A percentile compares a stretch with the other conserved stretches of the same genome.
Evolutionary conservation across 1,140 invertebrate species (phyloP).

Genomic region (Drosophila repleta): DNA sequence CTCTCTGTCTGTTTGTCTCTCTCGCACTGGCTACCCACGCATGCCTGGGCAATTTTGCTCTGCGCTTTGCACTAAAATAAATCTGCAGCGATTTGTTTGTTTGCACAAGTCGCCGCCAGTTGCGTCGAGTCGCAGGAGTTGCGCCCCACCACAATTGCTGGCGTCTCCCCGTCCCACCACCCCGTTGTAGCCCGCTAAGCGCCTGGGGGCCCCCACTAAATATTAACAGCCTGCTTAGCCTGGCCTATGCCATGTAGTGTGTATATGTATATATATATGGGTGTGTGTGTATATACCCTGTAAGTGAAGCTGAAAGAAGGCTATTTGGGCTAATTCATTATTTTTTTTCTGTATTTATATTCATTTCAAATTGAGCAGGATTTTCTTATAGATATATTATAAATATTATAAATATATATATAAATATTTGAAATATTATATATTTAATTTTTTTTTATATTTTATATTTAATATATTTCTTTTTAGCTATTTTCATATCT

Average conservation of each 20-base stretch:
- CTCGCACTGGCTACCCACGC: slow-evolving; percentile 57
- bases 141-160: not conserved
- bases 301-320: not conserved
- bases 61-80: slow-evolving; percentile 81
- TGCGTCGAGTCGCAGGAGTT: slow-evolving; percentile 12
- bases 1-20: slow-evolving; percentile 10
- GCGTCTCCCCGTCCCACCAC: not conserved
- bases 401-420: not conserved
- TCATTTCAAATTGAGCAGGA: too few relatives aligned
- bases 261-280: too few relatives aligned
- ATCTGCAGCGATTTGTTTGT: slow-evolving; percentile 79
- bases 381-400: too few relatives aligned
- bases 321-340: too few relatives aligned
- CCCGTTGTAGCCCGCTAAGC: slow-evolving; percentile 66
- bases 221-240: slow-evolving; percentile 57
- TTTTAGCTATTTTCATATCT: too few relatives aligned
- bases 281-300: too few relatives aligned
- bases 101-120: slow-evolving; percentile 69
- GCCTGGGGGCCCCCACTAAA: slow-evolving; percentile 67
- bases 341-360: too few relatives aligned
- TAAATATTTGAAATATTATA: not conserved
- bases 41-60: slow-evolving; percentile 68
- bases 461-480: not conserved
- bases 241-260: not conserved
- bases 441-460: too few relatives aligned